Conservation (phyloP, 2,888 invertebrate genomes). For the Drosophila ustulata region DNA sequence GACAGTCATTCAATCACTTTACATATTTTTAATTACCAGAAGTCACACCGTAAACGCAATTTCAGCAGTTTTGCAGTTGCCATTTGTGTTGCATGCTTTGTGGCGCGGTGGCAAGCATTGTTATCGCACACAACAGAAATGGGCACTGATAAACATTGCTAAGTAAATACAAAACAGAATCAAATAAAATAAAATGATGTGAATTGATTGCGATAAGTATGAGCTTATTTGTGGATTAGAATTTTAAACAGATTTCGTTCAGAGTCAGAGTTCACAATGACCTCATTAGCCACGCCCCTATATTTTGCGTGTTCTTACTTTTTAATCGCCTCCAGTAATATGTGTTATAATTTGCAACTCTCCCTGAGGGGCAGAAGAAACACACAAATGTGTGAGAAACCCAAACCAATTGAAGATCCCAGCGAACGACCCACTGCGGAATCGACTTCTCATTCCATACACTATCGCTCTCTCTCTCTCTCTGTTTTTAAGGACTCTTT, state of each 20-base stretch:
- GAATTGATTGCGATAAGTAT: constrained; percentile 12
- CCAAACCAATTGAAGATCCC: constrained; percentile 37
- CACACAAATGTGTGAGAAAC: constrained; percentile 37
- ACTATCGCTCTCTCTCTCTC: not conserved
- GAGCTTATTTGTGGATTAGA: constrained; percentile 34
- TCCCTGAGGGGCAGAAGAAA: constrained; percentile 43
- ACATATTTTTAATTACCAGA: constrained; percentile 25
- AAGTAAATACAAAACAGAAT: constrained; percentile 31
- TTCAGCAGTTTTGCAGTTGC: constrained; percentile 40
- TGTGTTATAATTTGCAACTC: constrained; percentile 46
- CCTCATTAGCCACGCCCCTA: constrained; percentile 35
- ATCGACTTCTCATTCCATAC: constrained; percentile 28
- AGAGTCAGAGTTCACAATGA: constrained; percentile 22
- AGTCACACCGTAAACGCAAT: constrained; percentile 29
- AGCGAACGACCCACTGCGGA: constrained; percentile 44
- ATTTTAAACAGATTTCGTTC: constrained; percentile 28
- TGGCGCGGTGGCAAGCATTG: constrained; percentile 33
- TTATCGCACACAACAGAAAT: constrained; percentile 9
- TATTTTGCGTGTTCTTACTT: constrained; percentile 9
- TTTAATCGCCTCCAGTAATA: constrained; percentile 14
- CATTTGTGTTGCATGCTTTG: constrained; percentile 59
- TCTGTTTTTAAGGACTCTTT: constrained; percentile 4
- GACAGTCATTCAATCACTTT: not conserved
- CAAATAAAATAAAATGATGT: constrained; percentile 4
- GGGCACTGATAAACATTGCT: constrained; percentile 4